phyloP scores from a whole-genome alignment of 2,113 vertebrate genomes.

The Bos javanicus region DNA sequence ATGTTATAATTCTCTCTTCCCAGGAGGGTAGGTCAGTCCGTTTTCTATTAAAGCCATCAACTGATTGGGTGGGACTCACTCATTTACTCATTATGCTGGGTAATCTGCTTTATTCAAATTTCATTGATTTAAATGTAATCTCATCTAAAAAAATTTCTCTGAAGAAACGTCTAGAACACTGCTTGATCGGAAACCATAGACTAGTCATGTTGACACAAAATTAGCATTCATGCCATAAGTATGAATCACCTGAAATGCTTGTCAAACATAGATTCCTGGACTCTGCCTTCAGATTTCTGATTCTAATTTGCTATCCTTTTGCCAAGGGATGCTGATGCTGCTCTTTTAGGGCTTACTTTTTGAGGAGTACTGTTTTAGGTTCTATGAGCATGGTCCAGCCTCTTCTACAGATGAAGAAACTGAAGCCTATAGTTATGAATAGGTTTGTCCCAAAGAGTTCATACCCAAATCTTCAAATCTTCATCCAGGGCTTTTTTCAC shows the following conservation, averaged over 20 bases:
- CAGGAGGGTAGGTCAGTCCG: fast-evolving
- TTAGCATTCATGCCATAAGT: not conserved
- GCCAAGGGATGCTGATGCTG: not conserved
- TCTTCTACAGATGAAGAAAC: not conserved
- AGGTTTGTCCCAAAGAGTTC: not conserved
- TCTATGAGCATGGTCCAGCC: not conserved
- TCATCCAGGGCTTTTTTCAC: not conserved
- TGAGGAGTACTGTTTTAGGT: not conserved
- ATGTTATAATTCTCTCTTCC: not conserved
- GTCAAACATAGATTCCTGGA: not conserved
- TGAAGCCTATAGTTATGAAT: not conserved
- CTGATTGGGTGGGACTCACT: not conserved
- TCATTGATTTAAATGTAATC: not conserved
- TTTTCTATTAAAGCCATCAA: not conserved
- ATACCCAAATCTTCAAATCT: not conserved
- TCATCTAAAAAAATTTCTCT: not conserved
- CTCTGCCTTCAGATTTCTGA: not conserved
- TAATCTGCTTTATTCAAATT: not conserved
- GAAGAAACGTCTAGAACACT: not conserved
- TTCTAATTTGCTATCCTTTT: not conserved
- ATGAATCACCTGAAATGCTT: not conserved
- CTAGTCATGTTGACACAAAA: not conserved
- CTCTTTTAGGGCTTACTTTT: not conserved
- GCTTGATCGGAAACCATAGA: not conserved
- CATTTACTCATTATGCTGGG: not conserved